Base-by-base conservation (phyloP, 2,113 vertebrate genomes). In the Hippotragus niger region DNA sequence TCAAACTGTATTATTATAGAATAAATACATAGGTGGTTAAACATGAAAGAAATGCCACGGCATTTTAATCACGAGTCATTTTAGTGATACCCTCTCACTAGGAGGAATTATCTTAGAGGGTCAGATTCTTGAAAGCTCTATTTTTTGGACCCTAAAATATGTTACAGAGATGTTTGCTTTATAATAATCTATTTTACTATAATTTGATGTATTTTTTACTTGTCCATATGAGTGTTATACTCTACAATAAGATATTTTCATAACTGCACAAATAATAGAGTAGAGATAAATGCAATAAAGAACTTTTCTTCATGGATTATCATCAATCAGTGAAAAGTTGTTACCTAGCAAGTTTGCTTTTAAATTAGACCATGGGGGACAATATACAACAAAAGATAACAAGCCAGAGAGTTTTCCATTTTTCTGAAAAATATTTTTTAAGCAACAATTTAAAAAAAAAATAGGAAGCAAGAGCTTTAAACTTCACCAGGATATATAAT, bases 301-400 rank as follows among this genome's bases (percentile, higher is more conserved):
- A 87, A 84, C 19, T 67, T 91, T 87, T 92, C 58, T 84, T 95
- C 50, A 80, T 64, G 89, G 62, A 89, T 90, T 89, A 96, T 96
- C 94, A 96, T 87, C 88, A 97, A 43, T 71, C 95, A 90, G 50
- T 88, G 62, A 86, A 96, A 86, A 74, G 1, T 57, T 96, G 55
- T 93, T 95, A 90, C 80, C 33, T 36, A 55, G n/a, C 57, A 98
- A 95, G 43, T 67, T 76, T 97, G 15, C 80, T 95, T 91, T 92
- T 84, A 97, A 40, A 83, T 91, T 71, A 91, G 57, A 82, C 86
- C 78, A 57, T 57, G 47, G 23, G 78, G 23, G 88, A 90, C 27
- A 88, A 95, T 57, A 76, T 74, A 97, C 53, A 92, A 50, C 15
- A 95, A 95, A 90, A 96, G 60, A 93, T 52, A 97, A 98, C 80